phyloP scores from a whole-genome alignment of 2,888 invertebrate species.

The Drosophila kanekoi region DNA sequence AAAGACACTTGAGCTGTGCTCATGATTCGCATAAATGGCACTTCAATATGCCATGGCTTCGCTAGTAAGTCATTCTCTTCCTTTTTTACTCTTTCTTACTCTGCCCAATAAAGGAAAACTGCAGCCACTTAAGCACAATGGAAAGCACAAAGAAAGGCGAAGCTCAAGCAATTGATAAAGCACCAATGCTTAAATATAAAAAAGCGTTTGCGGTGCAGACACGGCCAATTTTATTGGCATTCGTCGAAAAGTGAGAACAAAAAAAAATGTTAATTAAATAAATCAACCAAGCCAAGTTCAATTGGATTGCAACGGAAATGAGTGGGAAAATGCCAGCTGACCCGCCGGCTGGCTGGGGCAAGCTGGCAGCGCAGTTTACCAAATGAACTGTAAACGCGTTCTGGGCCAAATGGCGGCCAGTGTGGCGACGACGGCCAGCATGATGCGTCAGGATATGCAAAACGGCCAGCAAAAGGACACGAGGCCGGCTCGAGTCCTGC shows the following conservation, averaged over 20 bases:
- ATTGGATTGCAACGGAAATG: conserved; percentile 79
- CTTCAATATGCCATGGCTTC: conserved; percentile 43
- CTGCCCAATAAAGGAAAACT: conserved; percentile 40
- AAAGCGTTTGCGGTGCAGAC: conserved; percentile 35
- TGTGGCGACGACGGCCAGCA: conserved; percentile 25
- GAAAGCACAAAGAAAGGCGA: conserved; percentile 47
- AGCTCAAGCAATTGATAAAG: conserved; percentile 26
- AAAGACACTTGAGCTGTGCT: conserved; percentile 16
- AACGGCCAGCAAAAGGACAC: conserved; percentile 16
- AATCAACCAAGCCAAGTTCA: conserved; percentile 78
- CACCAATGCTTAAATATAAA: conserved; percentile 29
- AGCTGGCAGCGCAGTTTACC: conserved; percentile 36
- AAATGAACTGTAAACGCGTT: conserved; percentile 72
- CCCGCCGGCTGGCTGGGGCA: conserved; percentile 8
- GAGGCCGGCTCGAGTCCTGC: not conserved
- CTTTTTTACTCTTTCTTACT: not conserved
- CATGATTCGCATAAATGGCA: conserved; percentile 43
- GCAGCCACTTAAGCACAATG: conserved; percentile 66
- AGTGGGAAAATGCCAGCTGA: conserved; percentile 69
- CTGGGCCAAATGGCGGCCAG: conserved; percentile 43
- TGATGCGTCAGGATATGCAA: conserved; percentile 55
- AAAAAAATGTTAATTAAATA: conserved; percentile 73
- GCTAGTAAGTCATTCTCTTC: not conserved
- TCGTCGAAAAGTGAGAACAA: conserved; percentile 16
- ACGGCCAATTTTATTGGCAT: conserved; percentile 51